Conservation (phyloP, 2,113 vertebrate genomes). For the Hypocryptadius cinnamomeus region DNA sequence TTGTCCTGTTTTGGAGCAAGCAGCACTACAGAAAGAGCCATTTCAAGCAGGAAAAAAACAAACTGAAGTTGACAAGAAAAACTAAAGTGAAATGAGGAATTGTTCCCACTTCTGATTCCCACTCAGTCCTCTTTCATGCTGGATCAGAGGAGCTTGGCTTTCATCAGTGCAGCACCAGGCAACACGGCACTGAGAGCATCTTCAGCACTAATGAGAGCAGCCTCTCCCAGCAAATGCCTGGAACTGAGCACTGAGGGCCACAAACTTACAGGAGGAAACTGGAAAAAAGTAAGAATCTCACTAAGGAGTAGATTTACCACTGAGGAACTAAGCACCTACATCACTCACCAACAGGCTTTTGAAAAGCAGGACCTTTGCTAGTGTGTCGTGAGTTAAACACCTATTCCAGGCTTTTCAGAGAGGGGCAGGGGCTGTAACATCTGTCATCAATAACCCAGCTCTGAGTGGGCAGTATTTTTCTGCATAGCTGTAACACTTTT, state of each 20-base stretch:
- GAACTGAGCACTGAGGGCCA: not conserved
- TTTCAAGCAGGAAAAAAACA: not conserved
- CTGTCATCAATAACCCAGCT: not conserved
- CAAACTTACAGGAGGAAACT: not conserved
- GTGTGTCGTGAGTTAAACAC: not conserved
- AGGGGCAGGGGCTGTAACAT: not conserved
- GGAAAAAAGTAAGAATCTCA: not conserved
- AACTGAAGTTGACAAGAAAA: constrained; percentile 17
- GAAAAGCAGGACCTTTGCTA: not conserved
- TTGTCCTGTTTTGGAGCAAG: not conserved
- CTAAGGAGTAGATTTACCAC: not conserved
- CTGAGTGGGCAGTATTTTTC: not conserved
- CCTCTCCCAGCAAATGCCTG: not conserved
- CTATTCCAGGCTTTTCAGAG: not conserved
- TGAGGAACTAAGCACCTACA: not conserved
- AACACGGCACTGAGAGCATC: not conserved
- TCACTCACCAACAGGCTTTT: not conserved
- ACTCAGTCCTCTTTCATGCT: constrained; percentile 11
- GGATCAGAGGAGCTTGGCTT: constrained; percentile 14
- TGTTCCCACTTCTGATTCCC: constrained; percentile 19
- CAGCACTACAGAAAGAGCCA: not conserved
- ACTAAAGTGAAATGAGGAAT: not conserved
- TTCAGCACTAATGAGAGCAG: not conserved
- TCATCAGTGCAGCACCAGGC: not conserved
- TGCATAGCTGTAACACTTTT: not conserved